These are phyloP conservation scores for Temnothorax nylanderi DNA, from an alignment of 1,140 invertebrate genomes.

Conservation along the genomic window DNA sequence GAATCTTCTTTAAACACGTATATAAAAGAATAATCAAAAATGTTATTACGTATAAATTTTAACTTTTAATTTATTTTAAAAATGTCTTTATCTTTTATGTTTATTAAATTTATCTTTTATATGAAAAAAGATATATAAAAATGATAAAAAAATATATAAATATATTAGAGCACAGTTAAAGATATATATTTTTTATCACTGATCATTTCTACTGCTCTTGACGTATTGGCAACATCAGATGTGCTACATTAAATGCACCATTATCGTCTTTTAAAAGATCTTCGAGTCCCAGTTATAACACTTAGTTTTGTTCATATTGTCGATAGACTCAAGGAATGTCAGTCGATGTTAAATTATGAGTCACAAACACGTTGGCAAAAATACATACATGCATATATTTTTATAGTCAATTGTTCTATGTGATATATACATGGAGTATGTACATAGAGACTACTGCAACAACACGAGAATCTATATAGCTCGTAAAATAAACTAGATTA, in stretches of 20 bases:
- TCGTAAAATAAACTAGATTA: slow-evolving; percentile 3
- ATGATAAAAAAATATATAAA: neutral
- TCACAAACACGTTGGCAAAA: neutral
- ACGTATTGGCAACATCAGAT: neutral
- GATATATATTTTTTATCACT: neutral
- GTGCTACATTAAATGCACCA: neutral
- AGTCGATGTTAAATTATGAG: slow-evolving; percentile 24
- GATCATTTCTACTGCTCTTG: neutral
- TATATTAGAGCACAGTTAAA: neutral
- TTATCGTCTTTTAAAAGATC: neutral
- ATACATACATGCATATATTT: neutral
- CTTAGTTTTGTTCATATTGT: neutral
- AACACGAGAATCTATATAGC: neutral
- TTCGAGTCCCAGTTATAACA: neutral
- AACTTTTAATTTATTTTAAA: neutral
- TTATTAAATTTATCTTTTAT: neutral
- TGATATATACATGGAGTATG: neutral
- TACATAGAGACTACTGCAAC: neutral
- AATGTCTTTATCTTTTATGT: too few relatives aligned
- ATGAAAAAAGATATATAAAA: neutral
- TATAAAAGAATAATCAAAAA: neutral
- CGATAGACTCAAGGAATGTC: neutral
- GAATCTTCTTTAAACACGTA: neutral
- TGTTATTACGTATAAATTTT: neutral
- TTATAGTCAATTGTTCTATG: neutral